Evolutionary conservation across 1,140 invertebrate genomes (phyloP).

Genomic region (Drosophila hydei): DNA sequence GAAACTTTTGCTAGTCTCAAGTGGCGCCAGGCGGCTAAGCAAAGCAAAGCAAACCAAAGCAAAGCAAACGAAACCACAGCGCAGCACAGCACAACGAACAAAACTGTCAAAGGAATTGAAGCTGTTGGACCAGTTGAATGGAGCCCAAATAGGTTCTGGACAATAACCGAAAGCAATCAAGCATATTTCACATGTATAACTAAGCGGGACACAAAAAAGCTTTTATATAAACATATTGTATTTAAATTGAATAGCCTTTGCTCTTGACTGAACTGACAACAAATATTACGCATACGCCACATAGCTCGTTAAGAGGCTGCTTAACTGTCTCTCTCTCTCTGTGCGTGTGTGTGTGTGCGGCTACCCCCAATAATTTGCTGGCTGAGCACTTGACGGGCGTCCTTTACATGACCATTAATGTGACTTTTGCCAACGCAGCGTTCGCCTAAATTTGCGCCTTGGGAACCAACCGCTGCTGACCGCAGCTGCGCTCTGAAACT

Average conservation of each 20-base stretch:
- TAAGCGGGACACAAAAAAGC: background rate
- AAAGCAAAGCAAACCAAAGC: background rate
- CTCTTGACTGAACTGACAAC: conserved; percentile 24
- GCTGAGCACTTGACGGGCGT: conserved; percentile 63
- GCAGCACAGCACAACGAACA: background rate
- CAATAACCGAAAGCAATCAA: background rate
- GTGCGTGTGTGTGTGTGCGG: conserved; percentile 5
- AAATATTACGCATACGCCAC: conserved; percentile 48
- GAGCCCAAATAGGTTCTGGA: background rate
- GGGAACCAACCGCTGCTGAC: conserved; percentile 22
- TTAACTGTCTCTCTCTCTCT: background rate
- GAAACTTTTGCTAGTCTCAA: conserved; percentile 5
- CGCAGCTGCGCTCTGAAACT: conserved; percentile 22
- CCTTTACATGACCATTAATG: conserved; percentile 76
- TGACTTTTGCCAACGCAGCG: conserved; percentile 71
- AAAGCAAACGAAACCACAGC: background rate
- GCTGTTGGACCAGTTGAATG: too few relatives aligned
- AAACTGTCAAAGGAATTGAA: background rate
- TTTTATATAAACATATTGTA: conserved; percentile 17
- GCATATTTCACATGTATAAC: conserved; percentile 3
- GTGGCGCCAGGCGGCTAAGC: background rate
- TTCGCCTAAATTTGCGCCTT: conserved; percentile 35
- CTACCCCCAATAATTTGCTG: conserved; percentile 67
- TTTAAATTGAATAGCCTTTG: conserved; percentile 2
- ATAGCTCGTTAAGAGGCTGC: conserved; percentile 36